Evolutionary conservation across 2,888 invertebrate species (phyloP), one percentile per base, ranked within the genome.

Genomic region (Rhyacophila evoluta): DNA sequence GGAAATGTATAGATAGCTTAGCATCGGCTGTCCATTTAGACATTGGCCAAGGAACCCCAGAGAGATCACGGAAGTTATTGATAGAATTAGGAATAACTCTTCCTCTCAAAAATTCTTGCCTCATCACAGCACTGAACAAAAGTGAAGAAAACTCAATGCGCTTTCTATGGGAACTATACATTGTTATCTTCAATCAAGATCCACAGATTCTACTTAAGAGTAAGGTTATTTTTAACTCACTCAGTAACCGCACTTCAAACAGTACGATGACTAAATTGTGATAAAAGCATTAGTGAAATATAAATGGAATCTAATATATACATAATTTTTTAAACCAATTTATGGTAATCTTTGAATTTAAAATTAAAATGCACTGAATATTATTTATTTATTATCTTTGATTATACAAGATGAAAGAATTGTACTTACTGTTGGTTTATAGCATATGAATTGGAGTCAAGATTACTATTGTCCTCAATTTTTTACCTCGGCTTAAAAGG

Each of bases 131-230:
- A 1, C 87, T 89, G 87, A 79, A 72, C 0, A 83, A 84, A 1
- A 86, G 86, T 1, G 70, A 84, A 10, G 85, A 86, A 72, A 88
- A 89, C 67, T 86, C 89, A 1, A 89, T 88, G 1, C 83, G 88
- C n/a, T 89, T 89, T 83, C 86, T 89, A 77, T 89, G 89, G 88
- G 85, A 86, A 83, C 84, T 89, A 0, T 89, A 88, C 76, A 84
- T 84, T 12, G 84, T 84, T 6, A 79, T 86, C 78, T 89, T 87
- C 83, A 87, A 87, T 78, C 84, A 78, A 55, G 83, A 87, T 8
- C 89, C 89, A 0, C 87, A 84, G 82, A 84, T 86, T 27, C n/a
- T 19, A 55, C 12, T 68, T n/a, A 70, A 74, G 10, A 33, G 80
- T 80, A 77, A 75, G n/a, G n/a, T n/a, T n/a, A n/a, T n/a, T n/a